phyloP scores from a whole-genome alignment of 2,113 vertebrate genomes.

The Phainopepla nitens region DNA sequence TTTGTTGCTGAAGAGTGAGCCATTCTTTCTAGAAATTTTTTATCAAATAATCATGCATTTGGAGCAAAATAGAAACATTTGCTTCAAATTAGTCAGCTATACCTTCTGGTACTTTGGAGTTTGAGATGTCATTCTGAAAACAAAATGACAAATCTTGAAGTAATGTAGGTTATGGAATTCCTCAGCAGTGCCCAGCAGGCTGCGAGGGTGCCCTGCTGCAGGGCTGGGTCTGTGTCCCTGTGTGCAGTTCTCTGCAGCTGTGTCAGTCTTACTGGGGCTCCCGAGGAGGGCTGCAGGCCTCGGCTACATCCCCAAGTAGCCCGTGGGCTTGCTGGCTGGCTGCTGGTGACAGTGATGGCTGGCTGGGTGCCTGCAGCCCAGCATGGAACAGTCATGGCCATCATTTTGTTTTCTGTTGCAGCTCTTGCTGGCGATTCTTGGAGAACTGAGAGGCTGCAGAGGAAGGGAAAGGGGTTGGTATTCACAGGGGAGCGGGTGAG shows the following conservation, averaged over 20 bases:
- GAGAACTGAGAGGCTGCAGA: neutral
- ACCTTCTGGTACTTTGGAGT: neutral
- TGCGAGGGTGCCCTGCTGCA: neutral
- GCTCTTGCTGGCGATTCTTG: neutral
- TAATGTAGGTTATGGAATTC: neutral
- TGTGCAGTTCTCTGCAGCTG: neutral
- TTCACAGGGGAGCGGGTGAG: accelerated
- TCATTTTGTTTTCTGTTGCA: neutral
- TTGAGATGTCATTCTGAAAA: neutral
- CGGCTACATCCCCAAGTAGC: accelerated
- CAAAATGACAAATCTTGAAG: neutral
- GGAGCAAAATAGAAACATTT: neutral
- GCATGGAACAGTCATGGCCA: neutral
- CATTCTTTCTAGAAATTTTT: neutral
- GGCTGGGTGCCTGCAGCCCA: neutral
- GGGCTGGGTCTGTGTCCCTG: neutral
- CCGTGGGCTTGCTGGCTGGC: accelerated
- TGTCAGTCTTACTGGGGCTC: neutral
- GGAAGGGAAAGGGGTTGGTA: neutral
- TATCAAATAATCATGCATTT: neutral
- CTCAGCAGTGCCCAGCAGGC: neutral
- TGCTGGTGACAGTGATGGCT: neutral
- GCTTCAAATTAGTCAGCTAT: neutral
- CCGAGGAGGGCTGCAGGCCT: neutral
- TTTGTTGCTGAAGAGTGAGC: neutral